Base-by-base conservation (phyloP, 2,113 vertebrate genomes). In the Poeciliopsis prolifica region DNA sequence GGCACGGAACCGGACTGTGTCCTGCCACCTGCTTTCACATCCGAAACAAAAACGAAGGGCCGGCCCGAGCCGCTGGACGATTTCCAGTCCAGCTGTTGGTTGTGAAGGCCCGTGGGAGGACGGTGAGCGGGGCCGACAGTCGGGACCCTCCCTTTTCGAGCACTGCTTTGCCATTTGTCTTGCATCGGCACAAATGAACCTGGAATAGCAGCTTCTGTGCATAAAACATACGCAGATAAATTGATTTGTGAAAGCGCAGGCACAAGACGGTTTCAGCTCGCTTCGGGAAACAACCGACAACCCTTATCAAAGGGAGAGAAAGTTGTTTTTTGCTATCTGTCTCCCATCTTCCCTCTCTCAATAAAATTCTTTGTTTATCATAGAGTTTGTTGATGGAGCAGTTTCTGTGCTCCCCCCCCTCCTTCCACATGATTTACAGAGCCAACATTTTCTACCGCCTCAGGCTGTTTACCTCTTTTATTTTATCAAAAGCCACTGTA, bases 31-130 rank as follows among this genome's bases (percentile, higher is more conserved):
- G 86, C 66, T 80, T 37, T 85, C 86, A 83, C 77, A 65, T 83
- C 86, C 70, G 31, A 83, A 77, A 65, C 75, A 75, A 85, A 81
- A 72, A 61, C 14, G 9, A 8, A 60, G 24, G 48, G 68, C 48
- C 4, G 68, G 40, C 86, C 44, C 78, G 82, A 87, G 82, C 83
- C 42, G 67, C 67, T 83, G 81, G 86, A 74, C 65, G 30, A 37
- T 69, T 82, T 87, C 85, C 83, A 81, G 31, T 85, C 69, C 82
- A 86, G 84, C 82, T 89, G 88, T 80, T 84, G 35, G 68, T 76
- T 81, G 60, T 44, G 26, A 37, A 65, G 60, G 67, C 72, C 42
- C 2, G 64, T 85, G 54, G 73, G 77, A 69, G 75, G 68, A 67
- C 9, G 72, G 30, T 44, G 78, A 73, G 76, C 14, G 40, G 62